Base-by-base conservation (phyloP, 2,888 invertebrate genomes). In the Acanthopleura granulata region DNA sequence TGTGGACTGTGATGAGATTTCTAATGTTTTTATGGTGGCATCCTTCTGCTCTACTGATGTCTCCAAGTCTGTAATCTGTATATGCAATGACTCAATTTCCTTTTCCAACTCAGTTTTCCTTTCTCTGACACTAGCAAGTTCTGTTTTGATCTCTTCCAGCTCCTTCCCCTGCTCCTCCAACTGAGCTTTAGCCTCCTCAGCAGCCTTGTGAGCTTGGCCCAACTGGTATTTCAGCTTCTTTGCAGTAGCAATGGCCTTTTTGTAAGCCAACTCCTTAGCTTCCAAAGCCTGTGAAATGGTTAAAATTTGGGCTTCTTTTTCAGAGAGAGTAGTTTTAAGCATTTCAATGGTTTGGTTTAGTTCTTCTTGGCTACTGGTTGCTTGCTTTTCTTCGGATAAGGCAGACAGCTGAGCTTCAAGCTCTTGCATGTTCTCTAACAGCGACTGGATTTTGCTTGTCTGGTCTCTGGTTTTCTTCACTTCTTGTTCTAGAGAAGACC, bases 151-250 rank as follows among this genome's bases (percentile, higher is more conserved):
- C 49, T 73, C 73, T 66, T 78, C 76, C n/a, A 80, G 62, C 49
- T 74, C 51, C 25, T 74, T 40, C 25, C 11, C 29, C 14, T 18
- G 49, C 50, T 49, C 49, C n/a, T 71, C 71, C 4, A 71, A 9
- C 25, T 71, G 71, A 49, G 71, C 1, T n/a, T n/a, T 51, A 57
- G n/a, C 14, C 51, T 72, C 72, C 72, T 74, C 74, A 61, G 78
- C 71, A 51, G 73, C 75, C 30, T 76, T 78, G 30, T 77, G 82
- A 11, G 83, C 76, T 74, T 86, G 80, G 69, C 81, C 78, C 18
- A 85, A 74, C 76, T 87, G 87, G 49, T 82, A 79, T 69, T 87
- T 87, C 12, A 87, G 77, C 77, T 87, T 87, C 77, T 87, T 87
- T 18, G 84, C 86, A 40, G 86, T 87, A 29, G 86, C 87, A 49